Conservation (phyloP, 2,113 vertebrate genomes). For the Nettapus auritus region DNA sequence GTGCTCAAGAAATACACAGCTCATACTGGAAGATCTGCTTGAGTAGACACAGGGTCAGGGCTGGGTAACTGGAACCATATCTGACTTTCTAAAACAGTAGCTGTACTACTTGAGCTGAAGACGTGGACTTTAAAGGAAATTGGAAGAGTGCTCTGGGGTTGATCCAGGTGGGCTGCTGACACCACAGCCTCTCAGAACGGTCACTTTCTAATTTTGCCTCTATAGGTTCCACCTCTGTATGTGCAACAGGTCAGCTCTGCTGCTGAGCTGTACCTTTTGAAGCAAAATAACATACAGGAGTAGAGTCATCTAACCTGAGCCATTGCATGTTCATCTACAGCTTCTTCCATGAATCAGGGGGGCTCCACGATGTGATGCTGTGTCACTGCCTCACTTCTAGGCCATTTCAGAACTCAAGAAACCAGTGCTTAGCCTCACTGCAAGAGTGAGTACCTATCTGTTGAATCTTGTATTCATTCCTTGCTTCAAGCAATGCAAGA, state of each 20-base stretch:
- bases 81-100: background rate
- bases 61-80: background rate
- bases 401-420: background rate
- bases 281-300: background rate
- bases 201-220: background rate
- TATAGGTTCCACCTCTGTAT: background rate
- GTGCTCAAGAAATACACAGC: background rate
- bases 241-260: background rate
- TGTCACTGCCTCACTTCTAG: background rate
- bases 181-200: background rate
- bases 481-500: background rate
- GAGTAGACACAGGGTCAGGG: accelerated
- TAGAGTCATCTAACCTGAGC: background rate
- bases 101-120: background rate
- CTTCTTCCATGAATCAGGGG: background rate
- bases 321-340: background rate
- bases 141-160: background rate
- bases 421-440: background rate
- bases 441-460: background rate
- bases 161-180: background rate
- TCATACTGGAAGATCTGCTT: background rate
- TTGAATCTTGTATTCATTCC: background rate
- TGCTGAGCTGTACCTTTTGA: background rate
- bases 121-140: background rate
- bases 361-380: background rate